These are phyloP conservation scores for Sepiola atlantica DNA, from an alignment of 2,888 invertebrate species.

Conservation along the genomic window DNA sequence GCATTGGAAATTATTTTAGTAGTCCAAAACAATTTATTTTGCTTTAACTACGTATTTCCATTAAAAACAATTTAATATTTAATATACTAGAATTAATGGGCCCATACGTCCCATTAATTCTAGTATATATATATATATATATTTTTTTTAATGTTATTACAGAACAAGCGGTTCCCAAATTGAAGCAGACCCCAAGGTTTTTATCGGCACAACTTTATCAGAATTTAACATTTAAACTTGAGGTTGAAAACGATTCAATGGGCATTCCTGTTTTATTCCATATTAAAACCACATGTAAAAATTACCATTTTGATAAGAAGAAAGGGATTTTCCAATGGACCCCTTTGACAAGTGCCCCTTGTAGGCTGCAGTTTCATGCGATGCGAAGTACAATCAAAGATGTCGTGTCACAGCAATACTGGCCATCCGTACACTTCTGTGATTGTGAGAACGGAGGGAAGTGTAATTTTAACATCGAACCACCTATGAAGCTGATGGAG, in stretches of 20 bases:
- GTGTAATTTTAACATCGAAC: constrained; percentile 37
- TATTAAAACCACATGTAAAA: constrained; percentile 40
- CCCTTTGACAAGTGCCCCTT: constrained; percentile 39
- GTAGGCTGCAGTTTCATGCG: constrained; percentile 8
- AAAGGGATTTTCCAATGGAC: constrained; percentile 43
- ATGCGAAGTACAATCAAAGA: background rate
- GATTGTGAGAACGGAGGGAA: constrained; percentile 42
- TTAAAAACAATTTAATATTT: too few species aligned
- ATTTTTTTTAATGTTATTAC: background rate
- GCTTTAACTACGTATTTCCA: too few species aligned
- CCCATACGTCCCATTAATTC: too few species aligned
- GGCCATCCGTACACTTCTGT: constrained; percentile 40
- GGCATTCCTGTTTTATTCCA: constrained; percentile 23
- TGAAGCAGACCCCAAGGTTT: constrained; percentile 33
- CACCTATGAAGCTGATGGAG: background rate
- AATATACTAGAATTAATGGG: too few species aligned
- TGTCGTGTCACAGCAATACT: constrained; percentile 13
- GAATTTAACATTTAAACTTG: constrained; percentile 44
- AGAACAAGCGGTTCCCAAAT: constrained; percentile 17
- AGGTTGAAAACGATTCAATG: constrained; percentile 39
- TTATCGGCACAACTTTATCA: constrained; percentile 35
- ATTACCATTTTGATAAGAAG: constrained; percentile 43
- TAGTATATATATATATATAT: constrained; percentile 32
- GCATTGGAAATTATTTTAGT: too few species aligned
- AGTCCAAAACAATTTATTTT: too few species aligned